phyloP scores from a whole-genome alignment of 2,113 vertebrate genomes.

The Panthera tigris region DNA sequence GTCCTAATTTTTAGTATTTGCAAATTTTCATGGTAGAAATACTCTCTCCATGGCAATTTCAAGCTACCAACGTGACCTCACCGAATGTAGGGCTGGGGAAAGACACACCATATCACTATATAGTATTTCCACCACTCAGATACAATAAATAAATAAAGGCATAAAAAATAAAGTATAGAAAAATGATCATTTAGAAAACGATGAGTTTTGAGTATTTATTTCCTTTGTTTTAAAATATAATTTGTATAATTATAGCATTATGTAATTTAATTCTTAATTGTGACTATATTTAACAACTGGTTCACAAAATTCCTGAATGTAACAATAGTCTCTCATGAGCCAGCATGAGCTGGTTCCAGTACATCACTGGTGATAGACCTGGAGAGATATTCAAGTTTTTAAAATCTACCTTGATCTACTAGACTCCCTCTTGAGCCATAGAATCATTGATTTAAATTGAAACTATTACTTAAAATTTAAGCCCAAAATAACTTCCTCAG shows the following conservation, averaged over 20 bases:
- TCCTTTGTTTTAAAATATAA: slow-evolving; percentile 5
- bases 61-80: background rate
- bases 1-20: background rate
- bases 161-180: background rate
- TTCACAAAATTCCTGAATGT: background rate
- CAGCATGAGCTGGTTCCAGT: background rate
- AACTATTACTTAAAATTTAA: slow-evolving; percentile 68
- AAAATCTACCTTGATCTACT: background rate
- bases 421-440: slow-evolving; percentile 25
- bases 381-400: background rate
- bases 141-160: background rate
- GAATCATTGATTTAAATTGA: slow-evolving; percentile 69
- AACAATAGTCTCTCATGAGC: background rate
- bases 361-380: background rate
- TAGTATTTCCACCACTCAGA: background rate
- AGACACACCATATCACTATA: background rate
- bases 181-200: background rate
- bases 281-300: background rate
- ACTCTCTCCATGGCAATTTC: background rate
- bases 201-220: background rate
- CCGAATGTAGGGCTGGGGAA: background rate
- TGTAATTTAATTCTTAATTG: background rate
- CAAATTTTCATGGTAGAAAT: background rate
- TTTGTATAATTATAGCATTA: background rate
- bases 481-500: slow-evolving; percentile 72